Evolutionary conservation across 2,888 invertebrate genomes (phyloP).

Genomic region (Tetragonisca angustula): DNA sequence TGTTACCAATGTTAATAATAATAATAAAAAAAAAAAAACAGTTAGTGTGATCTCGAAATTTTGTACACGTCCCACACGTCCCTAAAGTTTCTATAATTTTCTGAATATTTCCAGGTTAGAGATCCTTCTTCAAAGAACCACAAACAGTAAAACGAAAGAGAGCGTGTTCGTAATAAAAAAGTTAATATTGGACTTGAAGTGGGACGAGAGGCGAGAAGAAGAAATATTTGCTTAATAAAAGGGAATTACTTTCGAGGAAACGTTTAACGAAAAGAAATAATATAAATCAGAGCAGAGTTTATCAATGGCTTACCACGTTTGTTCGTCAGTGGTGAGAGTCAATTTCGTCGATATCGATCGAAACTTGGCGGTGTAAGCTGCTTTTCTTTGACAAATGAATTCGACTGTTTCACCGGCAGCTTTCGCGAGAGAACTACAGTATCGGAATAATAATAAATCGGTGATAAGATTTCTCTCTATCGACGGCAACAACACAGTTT

Average conservation of each 20-base stretch:
- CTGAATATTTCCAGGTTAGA: no score
- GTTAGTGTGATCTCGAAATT: no score
- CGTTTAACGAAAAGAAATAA: neutral
- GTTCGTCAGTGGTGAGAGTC: no score
- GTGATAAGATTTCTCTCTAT: neutral
- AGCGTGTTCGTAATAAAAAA: neutral
- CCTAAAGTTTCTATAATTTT: no score
- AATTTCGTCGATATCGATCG: neutral
- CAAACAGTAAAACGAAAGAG: neutral
- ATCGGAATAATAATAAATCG: neutral
- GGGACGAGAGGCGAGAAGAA: neutral
- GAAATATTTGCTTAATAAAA: neutral
- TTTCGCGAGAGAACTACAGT: neutral
- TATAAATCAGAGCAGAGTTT: neutral
- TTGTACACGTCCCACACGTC: no score
- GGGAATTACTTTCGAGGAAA: no score
- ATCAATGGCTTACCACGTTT: no score
- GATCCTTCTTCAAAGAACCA: neutral
- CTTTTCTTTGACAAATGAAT: slow-evolving; percentile 8
- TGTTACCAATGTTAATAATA: no score
- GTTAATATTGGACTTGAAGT: neutral
- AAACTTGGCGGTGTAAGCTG: neutral
- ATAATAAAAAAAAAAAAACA: no score
- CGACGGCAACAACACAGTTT: neutral
- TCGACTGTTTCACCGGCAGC: neutral